These are phyloP conservation scores for Berghia stephanieae DNA, from an alignment of 1,140 invertebrate species.

Conservation along the genomic window DNA sequence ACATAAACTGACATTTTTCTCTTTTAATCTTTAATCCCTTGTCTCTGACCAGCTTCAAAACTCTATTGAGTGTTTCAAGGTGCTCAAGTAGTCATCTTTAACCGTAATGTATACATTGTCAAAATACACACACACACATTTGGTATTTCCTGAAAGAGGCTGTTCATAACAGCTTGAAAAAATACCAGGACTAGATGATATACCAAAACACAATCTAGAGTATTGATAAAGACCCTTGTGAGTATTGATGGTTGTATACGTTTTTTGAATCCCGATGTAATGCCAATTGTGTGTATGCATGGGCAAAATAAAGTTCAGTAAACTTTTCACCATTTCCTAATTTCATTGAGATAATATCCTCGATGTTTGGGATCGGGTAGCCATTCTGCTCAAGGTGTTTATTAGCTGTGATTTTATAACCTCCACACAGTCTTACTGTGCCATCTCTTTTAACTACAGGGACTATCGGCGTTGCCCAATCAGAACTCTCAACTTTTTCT, in stretches of 20 bases:
- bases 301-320: too few species aligned
- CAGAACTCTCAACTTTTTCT: conserved; percentile 23
- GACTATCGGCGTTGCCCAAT: conserved; percentile 56
- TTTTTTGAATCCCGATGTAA: conserved; percentile 44
- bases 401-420: conserved; percentile 51
- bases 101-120: too few species aligned
- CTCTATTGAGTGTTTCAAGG: too few species aligned
- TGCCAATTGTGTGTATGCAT: conserved; percentile 50
- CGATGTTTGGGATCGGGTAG: conserved; percentile 50
- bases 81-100: too few species aligned
- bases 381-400: conserved; percentile 35
- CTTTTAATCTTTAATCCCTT: not conserved
- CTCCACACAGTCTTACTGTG: conserved; percentile 54
- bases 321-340: too few species aligned
- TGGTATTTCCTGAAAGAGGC: not conserved
- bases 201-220: too few species aligned
- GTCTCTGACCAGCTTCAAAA: conserved; percentile 22
- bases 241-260: conserved; percentile 35
- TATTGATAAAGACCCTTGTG: too few species aligned
- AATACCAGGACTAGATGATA: too few species aligned
- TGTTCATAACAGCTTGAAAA: too few species aligned
- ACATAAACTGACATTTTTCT: conserved; percentile 13
- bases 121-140: conserved; percentile 13
- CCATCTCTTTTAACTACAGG: conserved; percentile 39
- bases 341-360: conserved; percentile 45